Evolutionary conservation across 2,888 invertebrate genomes (phyloP), one percentile per base, ranked within the genome.

Genomic region (Notocelia uddmanniana): DNA sequence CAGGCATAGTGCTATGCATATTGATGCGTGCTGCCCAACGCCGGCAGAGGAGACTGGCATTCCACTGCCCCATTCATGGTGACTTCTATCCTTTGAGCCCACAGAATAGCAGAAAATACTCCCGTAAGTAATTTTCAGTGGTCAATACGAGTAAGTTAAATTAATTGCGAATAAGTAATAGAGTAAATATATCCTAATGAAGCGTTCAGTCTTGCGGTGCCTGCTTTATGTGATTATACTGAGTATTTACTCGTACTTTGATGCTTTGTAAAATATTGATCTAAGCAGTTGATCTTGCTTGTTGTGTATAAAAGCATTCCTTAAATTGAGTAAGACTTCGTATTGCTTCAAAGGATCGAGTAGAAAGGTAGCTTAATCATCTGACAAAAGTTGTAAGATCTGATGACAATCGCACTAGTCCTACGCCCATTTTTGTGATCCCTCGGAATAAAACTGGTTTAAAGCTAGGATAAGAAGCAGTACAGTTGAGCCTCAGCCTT

Each of bases 21-120:
- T 86, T 96, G 77, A 96, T 96, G 84, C 93, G 96, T 66, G 92
- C 96, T 37, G 96, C 96, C 1, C 94, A 96, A 76, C 93, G 95
- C 67, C 92, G 95, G 50, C 96, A 96, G 80, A 95, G 96, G 69
- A 94, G 96, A 57, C 94, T 96, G 74, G 96, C 96, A 69, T 97
- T 96, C 90, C 96, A 96, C 87, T 97, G 97, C 86, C 96, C 96
- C 34, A 94, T 97, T 58, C 96, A 96, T 79, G 97, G 97, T 8
- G 96, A 96, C 88, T 97, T 97, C 88, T 97, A 96, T 84, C 96
- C 96, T 3, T 89, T 96, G 50, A 96, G 96, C 83, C 96, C 96
- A 26, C 95, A 95, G 73, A 95, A 94, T 73, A 91, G 85, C 74
- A 90, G 94, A 77, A 93, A 93, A 82, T 92, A 89, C 81, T 87